phyloP scores from a whole-genome alignment of 2,888 invertebrate species.

The Agrochola circellaris region DNA sequence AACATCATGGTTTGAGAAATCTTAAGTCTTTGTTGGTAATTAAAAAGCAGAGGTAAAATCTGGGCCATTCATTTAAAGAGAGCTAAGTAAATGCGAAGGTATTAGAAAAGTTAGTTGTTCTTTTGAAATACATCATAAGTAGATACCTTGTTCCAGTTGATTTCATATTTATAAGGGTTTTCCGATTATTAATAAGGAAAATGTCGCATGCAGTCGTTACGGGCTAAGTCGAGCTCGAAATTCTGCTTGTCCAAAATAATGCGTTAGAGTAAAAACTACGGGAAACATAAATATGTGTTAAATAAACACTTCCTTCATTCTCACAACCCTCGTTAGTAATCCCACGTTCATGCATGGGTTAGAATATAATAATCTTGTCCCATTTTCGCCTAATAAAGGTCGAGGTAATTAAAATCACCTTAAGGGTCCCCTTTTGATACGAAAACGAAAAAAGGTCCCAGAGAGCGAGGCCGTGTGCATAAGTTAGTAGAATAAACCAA shows the following conservation, averaged over 20 bases:
- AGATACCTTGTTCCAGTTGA: constrained; percentile 19
- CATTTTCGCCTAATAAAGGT: constrained; percentile 61
- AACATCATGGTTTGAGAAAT: not conserved
- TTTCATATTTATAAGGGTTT: constrained; percentile 22
- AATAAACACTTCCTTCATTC: constrained; percentile 39
- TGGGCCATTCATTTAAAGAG: no score
- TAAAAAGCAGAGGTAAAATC: not conserved
- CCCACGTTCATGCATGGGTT: constrained; percentile 55
- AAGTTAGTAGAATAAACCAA: constrained; percentile 43
- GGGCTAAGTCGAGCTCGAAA: constrained; percentile 18
- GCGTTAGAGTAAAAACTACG: constrained; percentile 42
- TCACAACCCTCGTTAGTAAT: constrained; percentile 42
- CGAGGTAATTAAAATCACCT: constrained; percentile 56
- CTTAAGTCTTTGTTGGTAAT: constrained; percentile 10
- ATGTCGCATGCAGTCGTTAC: constrained; percentile 34
- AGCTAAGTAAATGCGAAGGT: not conserved
- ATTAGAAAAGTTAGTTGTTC: not conserved
- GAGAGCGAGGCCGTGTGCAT: constrained; percentile 32
- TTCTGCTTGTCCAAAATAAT: constrained; percentile 18
- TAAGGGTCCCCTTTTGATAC: constrained; percentile 33
- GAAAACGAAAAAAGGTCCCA: constrained; percentile 52
- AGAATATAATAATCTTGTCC: constrained; percentile 63
- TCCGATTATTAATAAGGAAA: constrained; percentile 45
- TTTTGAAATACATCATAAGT: constrained; percentile 10
- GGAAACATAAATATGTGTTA: constrained; percentile 35